phyloP scores from a whole-genome alignment of 2,113 vertebrate species.

The Hylia prasina region DNA sequence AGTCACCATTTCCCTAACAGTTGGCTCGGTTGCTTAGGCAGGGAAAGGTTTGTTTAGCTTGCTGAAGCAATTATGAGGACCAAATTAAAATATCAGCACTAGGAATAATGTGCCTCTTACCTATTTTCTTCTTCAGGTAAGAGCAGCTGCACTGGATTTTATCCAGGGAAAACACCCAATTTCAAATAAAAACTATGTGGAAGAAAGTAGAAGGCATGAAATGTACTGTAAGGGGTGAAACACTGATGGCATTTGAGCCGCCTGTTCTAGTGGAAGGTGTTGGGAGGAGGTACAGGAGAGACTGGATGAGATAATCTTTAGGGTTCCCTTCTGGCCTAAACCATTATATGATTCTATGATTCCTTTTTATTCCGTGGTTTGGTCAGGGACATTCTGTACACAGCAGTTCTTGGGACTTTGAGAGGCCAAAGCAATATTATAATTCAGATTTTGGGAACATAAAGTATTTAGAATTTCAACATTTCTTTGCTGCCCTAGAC shows the following conservation, averaged over 20 bases:
- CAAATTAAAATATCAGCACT: neutral
- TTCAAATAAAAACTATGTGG: neutral
- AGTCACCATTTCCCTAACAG: neutral
- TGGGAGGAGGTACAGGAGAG: neutral
- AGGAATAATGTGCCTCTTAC: neutral
- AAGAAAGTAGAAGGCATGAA: neutral
- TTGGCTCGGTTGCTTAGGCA: neutral
- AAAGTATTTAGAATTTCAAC: neutral
- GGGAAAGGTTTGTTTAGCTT: neutral
- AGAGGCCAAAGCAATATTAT: neutral
- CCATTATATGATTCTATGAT: neutral
- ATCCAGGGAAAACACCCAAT: neutral
- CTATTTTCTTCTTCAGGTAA: neutral
- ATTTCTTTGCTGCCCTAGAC: neutral
- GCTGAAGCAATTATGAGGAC: neutral
- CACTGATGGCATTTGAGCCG: neutral
- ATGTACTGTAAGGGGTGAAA: neutral
- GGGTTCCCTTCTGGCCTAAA: neutral
- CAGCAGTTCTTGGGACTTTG: neutral
- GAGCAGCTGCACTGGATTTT: neutral
- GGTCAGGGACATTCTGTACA: neutral
- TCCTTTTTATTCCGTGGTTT: neutral
- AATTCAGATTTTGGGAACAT: neutral
- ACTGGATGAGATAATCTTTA: neutral
- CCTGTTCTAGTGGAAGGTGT: neutral